phyloP scores from a whole-genome alignment of 2,888 invertebrate genomes.

The Slavum lentiscoides region DNA sequence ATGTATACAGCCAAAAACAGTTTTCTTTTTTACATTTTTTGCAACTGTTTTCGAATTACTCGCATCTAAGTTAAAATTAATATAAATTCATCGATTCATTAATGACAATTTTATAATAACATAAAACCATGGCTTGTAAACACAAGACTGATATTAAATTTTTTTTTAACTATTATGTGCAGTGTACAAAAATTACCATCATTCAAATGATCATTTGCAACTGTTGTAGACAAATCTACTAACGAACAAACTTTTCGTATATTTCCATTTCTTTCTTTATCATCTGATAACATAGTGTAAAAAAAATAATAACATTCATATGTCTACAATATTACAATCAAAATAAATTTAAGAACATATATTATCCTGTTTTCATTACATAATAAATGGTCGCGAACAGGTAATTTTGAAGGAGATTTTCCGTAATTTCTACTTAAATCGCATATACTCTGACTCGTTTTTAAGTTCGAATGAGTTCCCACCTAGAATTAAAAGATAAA shows the following conservation, averaged over 20 bases:
- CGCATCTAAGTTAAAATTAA: neutral
- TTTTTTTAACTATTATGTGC: neutral
- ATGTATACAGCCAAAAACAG: constrained; percentile 31
- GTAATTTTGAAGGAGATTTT: constrained; percentile 51
- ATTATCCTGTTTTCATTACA: neutral
- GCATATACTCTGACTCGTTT: constrained; percentile 83
- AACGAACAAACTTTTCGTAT: constrained; percentile 80
- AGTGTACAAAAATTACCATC: neutral
- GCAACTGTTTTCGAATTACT: constrained; percentile 31
- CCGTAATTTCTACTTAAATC: constrained; percentile 72
- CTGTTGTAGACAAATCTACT: constrained; percentile 67
- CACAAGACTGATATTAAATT: neutral
- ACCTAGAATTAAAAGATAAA: constrained; percentile 63
- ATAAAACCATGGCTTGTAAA: neutral
- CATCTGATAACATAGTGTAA: constrained; percentile 46
- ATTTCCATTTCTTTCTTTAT: constrained; percentile 62
- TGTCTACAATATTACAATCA: neutral
- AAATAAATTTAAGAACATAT: neutral
- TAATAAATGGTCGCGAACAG: constrained; percentile 41
- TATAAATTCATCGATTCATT: neutral
- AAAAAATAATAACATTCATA: neutral
- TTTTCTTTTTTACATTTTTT: constrained; percentile 52
- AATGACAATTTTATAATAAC: no score
- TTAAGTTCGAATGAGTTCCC: constrained; percentile 76
- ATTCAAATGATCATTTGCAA: constrained; percentile 28